These are phyloP conservation scores for Tipula unca DNA, from an alignment of 2,888 invertebrate genomes.

Conservation along the genomic window DNA sequence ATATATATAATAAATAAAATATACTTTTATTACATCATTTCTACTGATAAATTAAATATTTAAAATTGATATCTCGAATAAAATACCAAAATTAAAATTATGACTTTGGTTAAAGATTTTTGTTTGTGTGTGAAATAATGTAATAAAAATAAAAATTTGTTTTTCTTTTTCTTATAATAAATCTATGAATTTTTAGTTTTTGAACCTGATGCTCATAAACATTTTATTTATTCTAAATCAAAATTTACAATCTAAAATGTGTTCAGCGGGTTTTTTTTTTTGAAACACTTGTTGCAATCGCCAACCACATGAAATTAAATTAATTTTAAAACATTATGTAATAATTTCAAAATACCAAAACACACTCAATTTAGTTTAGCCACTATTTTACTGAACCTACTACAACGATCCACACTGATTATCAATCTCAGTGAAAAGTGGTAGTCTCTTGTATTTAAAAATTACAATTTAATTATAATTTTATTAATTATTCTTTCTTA, in stretches of 20 bases:
- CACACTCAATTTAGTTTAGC: neutral
- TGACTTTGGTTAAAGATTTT: neutral
- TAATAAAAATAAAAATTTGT: neutral
- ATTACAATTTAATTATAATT: conserved; percentile 14
- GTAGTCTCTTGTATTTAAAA: neutral
- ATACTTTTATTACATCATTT: neutral
- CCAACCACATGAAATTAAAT: neutral
- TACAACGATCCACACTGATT: neutral
- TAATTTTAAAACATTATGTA: neutral
- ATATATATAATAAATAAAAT: neutral
- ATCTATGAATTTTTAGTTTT: neutral
- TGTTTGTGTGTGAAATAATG: neutral
- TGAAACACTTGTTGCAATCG: neutral
- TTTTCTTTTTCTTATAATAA: neutral
- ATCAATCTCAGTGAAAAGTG: conserved; percentile 8
- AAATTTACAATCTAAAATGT: neutral
- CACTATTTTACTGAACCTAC: neutral
- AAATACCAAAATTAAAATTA: neutral
- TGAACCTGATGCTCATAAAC: neutral
- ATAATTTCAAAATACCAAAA: neutral
- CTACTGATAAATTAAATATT: neutral
- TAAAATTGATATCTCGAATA: neutral
- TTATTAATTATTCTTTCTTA: neutral
- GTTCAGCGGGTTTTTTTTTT: neutral
- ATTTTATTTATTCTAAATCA: neutral